A percentile compares a stretch with the other conserved stretches of the same genome.
Conservation (phyloP, 2,113 vertebrate genomes). For the Theropithecus gelada region DNA sequence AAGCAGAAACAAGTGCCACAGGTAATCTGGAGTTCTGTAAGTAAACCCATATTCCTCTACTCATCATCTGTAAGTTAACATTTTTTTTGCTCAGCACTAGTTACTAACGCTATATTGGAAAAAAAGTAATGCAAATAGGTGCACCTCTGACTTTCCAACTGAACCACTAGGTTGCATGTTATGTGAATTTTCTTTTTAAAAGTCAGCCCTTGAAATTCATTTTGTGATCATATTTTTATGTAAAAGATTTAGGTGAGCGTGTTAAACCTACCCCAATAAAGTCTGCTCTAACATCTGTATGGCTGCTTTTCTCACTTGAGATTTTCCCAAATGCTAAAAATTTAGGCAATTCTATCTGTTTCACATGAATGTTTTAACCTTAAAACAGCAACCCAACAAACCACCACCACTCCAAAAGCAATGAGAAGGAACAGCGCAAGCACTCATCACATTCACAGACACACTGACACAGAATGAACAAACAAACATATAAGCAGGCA, state of each 20-base stretch:
- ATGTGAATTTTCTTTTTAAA: not conserved
- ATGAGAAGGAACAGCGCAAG: not conserved
- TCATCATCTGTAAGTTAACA: not conserved
- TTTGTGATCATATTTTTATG: not conserved
- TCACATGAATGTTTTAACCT: slow-evolving; percentile 16
- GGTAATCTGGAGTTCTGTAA: not conserved
- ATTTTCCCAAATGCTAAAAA: slow-evolving; percentile 13
- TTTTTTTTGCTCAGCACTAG: not conserved
- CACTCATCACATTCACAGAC: not conserved
- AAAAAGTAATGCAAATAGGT: not conserved
- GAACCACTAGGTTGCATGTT: not conserved
- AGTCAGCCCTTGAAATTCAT: not conserved
- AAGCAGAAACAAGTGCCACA: not conserved
- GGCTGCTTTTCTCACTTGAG: slow-evolving; percentile 39
- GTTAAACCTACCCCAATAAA: not conserved
- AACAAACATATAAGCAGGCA: not conserved
- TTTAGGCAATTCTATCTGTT: slow-evolving; percentile 51
- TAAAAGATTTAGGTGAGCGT: not conserved
- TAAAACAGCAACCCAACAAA: slow-evolving; percentile 27
- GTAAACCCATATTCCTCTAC: not conserved
- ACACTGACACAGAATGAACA: not conserved
- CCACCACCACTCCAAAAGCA: not conserved
- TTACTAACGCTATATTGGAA: not conserved
- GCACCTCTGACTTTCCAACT: not conserved
- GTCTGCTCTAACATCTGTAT: not conserved